These are phyloP conservation scores for Lutjanus campechanus DNA, from an alignment of 2,797 vertebrate genomes.

Conservation along the genomic window DNA sequence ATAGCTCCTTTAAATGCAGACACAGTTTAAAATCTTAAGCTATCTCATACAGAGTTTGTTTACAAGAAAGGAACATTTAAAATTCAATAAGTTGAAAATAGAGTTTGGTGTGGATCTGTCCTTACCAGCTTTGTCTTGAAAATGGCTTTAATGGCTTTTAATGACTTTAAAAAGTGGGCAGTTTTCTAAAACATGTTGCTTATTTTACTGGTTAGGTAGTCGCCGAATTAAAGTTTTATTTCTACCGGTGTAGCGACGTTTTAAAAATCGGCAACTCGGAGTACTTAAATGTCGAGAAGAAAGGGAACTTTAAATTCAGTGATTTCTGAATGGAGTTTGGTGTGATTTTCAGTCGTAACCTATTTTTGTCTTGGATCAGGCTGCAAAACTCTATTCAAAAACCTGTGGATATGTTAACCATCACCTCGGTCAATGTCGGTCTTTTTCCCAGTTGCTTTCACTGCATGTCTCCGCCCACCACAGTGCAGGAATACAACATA, in stretches of 20 bases:
- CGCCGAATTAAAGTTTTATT: too few relatives aligned
- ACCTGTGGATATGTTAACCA: not conserved
- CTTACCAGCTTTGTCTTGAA: not conserved
- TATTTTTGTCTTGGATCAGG: not conserved
- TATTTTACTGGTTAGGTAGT: too few relatives aligned
- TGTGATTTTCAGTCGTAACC: too few relatives aligned
- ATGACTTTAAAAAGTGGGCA: too few relatives aligned
- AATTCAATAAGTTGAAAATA: not conserved
- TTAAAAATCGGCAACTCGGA: too few relatives aligned
- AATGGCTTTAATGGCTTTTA: too few relatives aligned
- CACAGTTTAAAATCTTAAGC: fast-evolving
- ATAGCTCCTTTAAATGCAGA: not conserved
- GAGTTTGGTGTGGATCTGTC: not conserved
- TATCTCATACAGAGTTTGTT: not conserved
- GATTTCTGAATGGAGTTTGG: too few relatives aligned
- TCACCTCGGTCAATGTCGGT: too few relatives aligned
- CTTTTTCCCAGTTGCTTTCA: not conserved
- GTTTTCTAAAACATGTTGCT: too few relatives aligned
- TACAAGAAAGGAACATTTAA: not conserved
- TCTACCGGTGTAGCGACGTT: too few relatives aligned
- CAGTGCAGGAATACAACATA: not conserved
- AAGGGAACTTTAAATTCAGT: too few relatives aligned
- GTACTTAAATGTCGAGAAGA: too few relatives aligned
- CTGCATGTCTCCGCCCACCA: not conserved
- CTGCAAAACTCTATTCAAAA: not conserved